Percentiles rank a stretch among this genome's conserved stretches.
Conservation (phyloP, 2,888 invertebrate genomes). For the Hirtodrosophila duncani region DNA sequence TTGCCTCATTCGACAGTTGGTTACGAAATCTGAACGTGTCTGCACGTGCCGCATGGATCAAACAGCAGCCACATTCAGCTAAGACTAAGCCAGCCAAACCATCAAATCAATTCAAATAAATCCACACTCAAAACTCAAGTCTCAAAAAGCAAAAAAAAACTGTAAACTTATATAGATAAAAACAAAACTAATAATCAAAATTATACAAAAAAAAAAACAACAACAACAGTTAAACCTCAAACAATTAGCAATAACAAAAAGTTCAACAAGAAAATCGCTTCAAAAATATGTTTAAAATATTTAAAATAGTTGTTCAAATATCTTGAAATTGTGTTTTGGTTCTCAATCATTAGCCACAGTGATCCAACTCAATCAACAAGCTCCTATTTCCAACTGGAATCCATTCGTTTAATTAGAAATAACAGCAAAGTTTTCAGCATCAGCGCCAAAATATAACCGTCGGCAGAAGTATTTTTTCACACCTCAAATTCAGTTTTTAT, state of each 20-base stretch:
- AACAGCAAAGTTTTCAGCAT: background rate
- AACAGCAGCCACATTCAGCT: conserved; percentile 36
- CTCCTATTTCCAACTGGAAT: too few species aligned
- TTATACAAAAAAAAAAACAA: too few species aligned
- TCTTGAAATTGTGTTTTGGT: too few species aligned
- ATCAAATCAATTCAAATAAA: conserved; percentile 36
- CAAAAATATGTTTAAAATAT: too few species aligned
- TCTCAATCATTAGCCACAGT: background rate
- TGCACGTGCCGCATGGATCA: conserved; percentile 73
- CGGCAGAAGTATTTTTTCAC: too few species aligned
- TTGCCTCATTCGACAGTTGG: conserved; percentile 67
- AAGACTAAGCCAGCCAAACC: conserved; percentile 50
- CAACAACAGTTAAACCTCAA: background rate
- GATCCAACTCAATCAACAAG: conserved; percentile 36
- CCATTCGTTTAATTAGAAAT: background rate
- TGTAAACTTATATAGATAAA: conserved; percentile 7
- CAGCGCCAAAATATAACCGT: conserved; percentile 14
- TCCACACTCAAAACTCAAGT: conserved; percentile 25
- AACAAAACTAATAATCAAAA: too few species aligned
- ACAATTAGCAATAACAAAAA: background rate
- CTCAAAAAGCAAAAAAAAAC: conserved; percentile 12
- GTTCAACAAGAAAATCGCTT: background rate
- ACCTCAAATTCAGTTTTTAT: too few species aligned
- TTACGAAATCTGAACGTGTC: conserved; percentile 75
- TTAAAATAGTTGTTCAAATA: too few species aligned